phyloP scores from a whole-genome alignment of 2,888 invertebrate species.

The Perizoma affinitatum region DNA sequence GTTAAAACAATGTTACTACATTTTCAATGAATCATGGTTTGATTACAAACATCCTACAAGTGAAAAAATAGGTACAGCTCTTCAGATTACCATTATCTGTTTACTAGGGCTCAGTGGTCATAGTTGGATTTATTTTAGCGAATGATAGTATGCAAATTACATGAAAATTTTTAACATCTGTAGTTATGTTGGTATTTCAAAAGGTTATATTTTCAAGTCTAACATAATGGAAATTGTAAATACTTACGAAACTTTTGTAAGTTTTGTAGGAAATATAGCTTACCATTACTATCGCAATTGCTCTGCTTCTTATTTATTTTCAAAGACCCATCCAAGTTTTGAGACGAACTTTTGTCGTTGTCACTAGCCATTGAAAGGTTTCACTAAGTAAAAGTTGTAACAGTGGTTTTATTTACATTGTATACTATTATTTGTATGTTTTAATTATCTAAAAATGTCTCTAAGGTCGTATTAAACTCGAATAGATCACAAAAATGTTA shows the following conservation, averaged over 20 bases:
- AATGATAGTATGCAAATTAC: no score
- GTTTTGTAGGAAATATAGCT: constrained; percentile 36
- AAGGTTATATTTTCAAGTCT: no score
- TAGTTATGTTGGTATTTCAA: no score
- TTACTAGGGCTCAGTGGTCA: no score
- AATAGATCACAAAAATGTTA: constrained; percentile 28
- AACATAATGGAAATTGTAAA: no score
- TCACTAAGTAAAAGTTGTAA: constrained; percentile 34
- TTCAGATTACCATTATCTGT: no score
- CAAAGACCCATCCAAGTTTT: constrained; percentile 73
- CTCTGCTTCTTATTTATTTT: constrained; percentile 69
- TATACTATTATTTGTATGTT: constrained; percentile 17
- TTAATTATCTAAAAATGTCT: constrained; percentile 43
- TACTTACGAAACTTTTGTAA: neutral
- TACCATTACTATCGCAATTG: constrained; percentile 66
- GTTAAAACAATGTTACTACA: no score
- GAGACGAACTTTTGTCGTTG: constrained; percentile 79
- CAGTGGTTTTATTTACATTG: constrained; percentile 26
- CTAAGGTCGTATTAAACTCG: constrained; percentile 49
- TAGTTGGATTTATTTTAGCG: no score
- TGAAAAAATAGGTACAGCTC: no score
- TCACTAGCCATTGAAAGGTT: constrained; percentile 82
- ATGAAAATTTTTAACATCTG: no score
- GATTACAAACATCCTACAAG: no score
- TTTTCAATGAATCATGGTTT: no score